Percentiles rank a stretch among this genome's conserved stretches.
Evolutionary conservation across 1,140 invertebrate species (phyloP).

Genomic region (Dendrolimus kikuchii): DNA sequence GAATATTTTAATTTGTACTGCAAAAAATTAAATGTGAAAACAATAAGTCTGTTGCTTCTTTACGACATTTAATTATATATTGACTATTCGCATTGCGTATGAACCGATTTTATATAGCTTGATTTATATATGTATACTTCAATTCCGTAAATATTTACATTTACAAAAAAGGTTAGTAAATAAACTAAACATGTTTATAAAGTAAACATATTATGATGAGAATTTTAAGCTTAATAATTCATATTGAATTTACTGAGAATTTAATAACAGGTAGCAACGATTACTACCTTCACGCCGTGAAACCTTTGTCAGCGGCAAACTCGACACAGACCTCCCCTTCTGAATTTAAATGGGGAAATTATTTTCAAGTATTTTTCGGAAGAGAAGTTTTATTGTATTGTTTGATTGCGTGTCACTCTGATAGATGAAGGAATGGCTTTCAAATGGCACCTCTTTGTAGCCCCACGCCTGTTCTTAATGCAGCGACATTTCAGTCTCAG

Average conservation of each 20-base stretch:
- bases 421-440: constrained; percentile 62
- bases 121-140: too few species aligned
- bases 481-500: constrained; percentile 34
- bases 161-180: too few species aligned
- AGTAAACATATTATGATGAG: too few species aligned
- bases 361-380: constrained; percentile 70
- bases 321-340: constrained; percentile 31
- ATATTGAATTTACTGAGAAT: background rate
- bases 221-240: too few species aligned
- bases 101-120: too few species aligned
- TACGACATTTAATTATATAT: too few species aligned
- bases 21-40: too few species aligned
- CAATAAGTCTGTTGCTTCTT: too few species aligned
- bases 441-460: constrained; percentile 56
- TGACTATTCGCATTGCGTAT: too few species aligned
- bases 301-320: constrained; percentile 51
- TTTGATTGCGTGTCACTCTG: constrained; percentile 69
- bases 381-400: constrained; percentile 71
- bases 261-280: background rate
- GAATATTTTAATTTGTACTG: too few species aligned
- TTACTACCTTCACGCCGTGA: constrained; percentile 47
- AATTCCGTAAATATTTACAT: too few species aligned
- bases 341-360: constrained; percentile 71
- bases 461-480: constrained; percentile 49
- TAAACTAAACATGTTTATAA: too few species aligned